Conservation (phyloP, 92 coral and sea anemone genomes). For the Blastomussa wellsi region DNA sequence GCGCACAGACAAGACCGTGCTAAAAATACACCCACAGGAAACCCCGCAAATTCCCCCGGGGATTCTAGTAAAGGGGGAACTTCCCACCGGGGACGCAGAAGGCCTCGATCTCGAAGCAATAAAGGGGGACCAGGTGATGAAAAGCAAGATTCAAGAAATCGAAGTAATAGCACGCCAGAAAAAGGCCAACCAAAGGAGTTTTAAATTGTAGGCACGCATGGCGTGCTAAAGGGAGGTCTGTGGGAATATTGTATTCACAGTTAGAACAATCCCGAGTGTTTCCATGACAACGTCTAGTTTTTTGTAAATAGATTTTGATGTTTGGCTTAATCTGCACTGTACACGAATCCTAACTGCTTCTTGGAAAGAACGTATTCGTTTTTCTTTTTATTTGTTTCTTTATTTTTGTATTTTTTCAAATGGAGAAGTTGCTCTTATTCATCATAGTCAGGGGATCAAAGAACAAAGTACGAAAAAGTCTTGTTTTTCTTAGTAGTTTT, state of each 20-base stretch:
- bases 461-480: neutral
- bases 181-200: neutral
- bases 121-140: neutral
- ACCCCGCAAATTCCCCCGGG: conserved; percentile 7
- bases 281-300: neutral
- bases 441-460: neutral
- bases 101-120: conserved; percentile 10
- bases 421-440: neutral
- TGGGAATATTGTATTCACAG: neutral
- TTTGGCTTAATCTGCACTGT: neutral
- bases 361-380: neutral
- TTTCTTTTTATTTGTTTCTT: neutral
- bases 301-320: neutral
- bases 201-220: neutral
- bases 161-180: conserved; percentile 17
- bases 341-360: neutral
- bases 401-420: neutral
- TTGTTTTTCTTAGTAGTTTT: neutral
- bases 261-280: neutral
- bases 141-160: conserved; percentile 8
- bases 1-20: neutral
- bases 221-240: neutral
- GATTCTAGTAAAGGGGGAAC: conserved; percentile 14
- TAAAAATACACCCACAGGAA: neutral
- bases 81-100: neutral